Base-by-base conservation (phyloP, 2,797 vertebrate species). In the Betta splendens region DNA sequence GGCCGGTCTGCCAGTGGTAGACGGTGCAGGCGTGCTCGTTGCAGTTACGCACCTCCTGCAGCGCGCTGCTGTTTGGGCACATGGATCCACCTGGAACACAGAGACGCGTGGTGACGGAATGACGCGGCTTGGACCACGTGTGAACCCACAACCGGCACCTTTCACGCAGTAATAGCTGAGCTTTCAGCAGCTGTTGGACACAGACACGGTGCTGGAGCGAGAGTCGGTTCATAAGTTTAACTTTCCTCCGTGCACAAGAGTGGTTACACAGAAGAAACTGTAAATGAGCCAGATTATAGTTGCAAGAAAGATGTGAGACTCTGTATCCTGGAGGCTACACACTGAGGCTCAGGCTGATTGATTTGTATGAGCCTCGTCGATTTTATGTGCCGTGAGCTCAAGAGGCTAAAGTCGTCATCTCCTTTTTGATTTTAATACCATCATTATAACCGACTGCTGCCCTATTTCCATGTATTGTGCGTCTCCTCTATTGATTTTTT, bases 21-120 rank as follows among this genome's bases (percentile, higher is more conserved):
- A 99, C 95, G 0, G 96, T 95, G 50, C 98, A 98, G 23, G 97
- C 91, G 70, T 99, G 95, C 28, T 97, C 95, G 0, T 98, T 99
- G 48, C 98, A 99, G 93, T 93, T 95, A 44, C 95, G 92, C 0
- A 91, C 89, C 78, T 98, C 95, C 85, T 96, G 96, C 0, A 99
- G 91, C 29, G 92, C 72, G 5, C 94, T 98, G 73, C 82, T 94
- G 52, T 98, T 98, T 0, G 98, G 96, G 76, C 98, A 99, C 51
- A 85, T 84, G 5, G 85, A 53, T 12, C 94, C 95, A 60, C 95
- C 98, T 99, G 72, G 3, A 84, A 38, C n/a, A 11, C 0, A 25
- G 25, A 5, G 36, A 21, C 4, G 20, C 2, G 2, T 10, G 11
- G 13, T 7, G 5, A 25, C 2, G 5, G 25, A 22, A 22, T 22